Base-by-base conservation (phyloP, 2,888 invertebrate species). In the Sepioteuthis lessoniana region DNA sequence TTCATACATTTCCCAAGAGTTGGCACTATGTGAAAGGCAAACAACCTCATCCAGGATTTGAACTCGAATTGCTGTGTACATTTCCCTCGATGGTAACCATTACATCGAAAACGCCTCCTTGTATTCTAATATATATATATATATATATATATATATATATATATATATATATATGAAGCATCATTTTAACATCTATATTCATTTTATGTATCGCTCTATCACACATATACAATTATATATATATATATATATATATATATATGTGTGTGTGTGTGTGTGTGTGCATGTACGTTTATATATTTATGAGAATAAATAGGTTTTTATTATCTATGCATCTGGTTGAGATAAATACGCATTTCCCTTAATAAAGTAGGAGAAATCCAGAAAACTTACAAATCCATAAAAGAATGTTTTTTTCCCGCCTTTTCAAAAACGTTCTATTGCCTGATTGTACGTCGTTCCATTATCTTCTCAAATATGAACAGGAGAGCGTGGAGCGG, bases 211-310 rank as follows among this genome's bases (percentile, higher is more conserved):
- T 19, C 10, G 1, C 16, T 50, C 3, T 19, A 19, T 60, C 0
- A n/a, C n/a, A 76, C n/a, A 76, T 1, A 76, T 19, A n/a, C n/a
- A n/a, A n/a, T n/a, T n/a, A n/a, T n/a, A n/a, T 76, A n/a, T 76
- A n/a, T 76, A n/a, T 76, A n/a, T 76, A n/a, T 76, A n/a, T 76
- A n/a, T 76, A n/a, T 76, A n/a, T 76, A n/a, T 76, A n/a, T 76
- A 25, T 55, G 7, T 55, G 7, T 55, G 4, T 50, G 19, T 50
- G 19, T 50, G 16, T 0, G 50, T 19, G 50, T 16, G 16, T 50
- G 19, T 4, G 25, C 25, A 55, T 55, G 19, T 55, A 7, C 19
- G 19, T 55, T 13, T 55, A 13, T 28, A 60, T 60, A 60, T 60
- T 1, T 7, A 55, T 28, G 28, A 7, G 19, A 19, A 60, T 60